phyloP scores from a whole-genome alignment of 2,113 vertebrate genomes.

The Dipodomys stephensi region DNA sequence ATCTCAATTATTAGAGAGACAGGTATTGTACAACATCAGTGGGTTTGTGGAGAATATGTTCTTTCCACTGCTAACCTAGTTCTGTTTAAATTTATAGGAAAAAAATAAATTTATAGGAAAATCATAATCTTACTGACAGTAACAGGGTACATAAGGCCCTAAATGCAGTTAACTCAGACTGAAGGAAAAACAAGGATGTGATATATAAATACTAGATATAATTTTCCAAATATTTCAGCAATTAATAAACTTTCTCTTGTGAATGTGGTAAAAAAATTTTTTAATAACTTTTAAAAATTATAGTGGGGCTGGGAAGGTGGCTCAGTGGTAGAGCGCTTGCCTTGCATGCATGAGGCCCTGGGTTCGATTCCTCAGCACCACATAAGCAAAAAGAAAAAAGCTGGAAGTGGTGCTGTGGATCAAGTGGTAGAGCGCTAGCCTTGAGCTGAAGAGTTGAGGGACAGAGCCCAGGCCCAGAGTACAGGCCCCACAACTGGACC shows the following conservation, averaged over 20 bases:
- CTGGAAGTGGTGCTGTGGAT: too few species aligned
- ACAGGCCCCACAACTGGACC: too few species aligned
- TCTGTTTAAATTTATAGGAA: constrained; percentile 58
- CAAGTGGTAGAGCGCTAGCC: too few species aligned
- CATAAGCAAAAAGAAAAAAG: too few species aligned
- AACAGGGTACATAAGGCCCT: not conserved
- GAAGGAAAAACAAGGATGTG: constrained; percentile 32
- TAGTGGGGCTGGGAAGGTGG: too few species aligned
- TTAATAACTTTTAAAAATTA: not conserved
- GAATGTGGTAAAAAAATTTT: not conserved
- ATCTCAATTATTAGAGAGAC: constrained; percentile 5
- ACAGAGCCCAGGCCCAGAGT: too few species aligned
- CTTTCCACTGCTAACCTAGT: constrained; percentile 58
- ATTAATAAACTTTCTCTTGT: constrained; percentile 44
- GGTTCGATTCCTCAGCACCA: too few species aligned
- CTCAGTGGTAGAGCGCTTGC: too few species aligned
- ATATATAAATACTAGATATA: not conserved
- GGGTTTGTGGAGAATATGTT: not conserved
- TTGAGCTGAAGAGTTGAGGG: too few species aligned
- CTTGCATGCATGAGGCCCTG: too few species aligned
- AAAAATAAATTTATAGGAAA: constrained; percentile 60
- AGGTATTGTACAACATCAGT: not conserved
- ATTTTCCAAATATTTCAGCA: constrained; percentile 58
- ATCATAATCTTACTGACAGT: constrained; percentile 31
- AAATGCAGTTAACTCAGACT: constrained; percentile 7